A percentile compares a stretch with the other conserved stretches of the same genome.
Conservation (phyloP, 2,113 vertebrate species). For the Onychostruthus taczanowskii region DNA sequence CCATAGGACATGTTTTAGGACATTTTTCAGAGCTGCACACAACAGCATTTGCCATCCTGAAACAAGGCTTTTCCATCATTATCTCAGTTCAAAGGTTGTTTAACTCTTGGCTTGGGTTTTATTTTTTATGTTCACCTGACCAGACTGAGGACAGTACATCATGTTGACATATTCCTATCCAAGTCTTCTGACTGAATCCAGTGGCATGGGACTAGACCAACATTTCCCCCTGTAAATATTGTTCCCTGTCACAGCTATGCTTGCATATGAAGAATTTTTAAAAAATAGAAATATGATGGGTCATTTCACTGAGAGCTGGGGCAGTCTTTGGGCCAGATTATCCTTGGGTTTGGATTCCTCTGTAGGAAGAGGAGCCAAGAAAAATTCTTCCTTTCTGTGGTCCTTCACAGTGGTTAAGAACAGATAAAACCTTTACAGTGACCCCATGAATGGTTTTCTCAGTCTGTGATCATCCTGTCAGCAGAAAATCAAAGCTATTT, state of each 20-base stretch:
- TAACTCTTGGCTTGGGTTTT: not conserved
- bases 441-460: not conserved
- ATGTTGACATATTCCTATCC: not conserved
- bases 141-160: not conserved
- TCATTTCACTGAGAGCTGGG: not conserved
- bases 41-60: not conserved
- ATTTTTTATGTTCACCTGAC: not conserved
- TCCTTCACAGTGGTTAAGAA: not conserved
- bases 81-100: not conserved
- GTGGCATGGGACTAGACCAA: not conserved
- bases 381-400: not conserved
- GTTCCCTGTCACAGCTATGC: not conserved
- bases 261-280: not conserved
- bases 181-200: not conserved
- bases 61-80: not conserved
- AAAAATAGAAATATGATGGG: not conserved
- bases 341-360: not conserved
- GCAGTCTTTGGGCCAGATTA: not conserved
- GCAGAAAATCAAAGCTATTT: not conserved
- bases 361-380: not conserved
- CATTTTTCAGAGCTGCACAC: not conserved
- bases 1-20: not conserved
- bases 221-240: not conserved
- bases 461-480: not conserved
- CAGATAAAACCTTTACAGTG: not conserved